Base-by-base conservation (phyloP, 2,888 invertebrate genomes). In the Spodoptera exigua region DNA sequence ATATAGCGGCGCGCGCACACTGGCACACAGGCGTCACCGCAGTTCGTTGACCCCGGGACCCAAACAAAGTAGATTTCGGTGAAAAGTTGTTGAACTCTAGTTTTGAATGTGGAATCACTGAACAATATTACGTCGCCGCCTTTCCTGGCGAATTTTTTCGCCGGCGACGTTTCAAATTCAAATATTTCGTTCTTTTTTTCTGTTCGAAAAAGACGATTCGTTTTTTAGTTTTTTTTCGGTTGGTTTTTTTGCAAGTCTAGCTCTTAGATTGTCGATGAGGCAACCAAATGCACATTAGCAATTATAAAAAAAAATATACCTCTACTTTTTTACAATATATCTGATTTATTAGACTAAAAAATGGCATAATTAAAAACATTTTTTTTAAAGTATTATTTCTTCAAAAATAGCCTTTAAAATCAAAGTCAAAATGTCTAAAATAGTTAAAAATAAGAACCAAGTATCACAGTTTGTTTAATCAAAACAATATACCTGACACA, bases 61-160 rank as follows among this genome's bases (percentile, higher is more conserved):
- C 93, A 93, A 93, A 94, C 93, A 93, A 92, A 91, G 93, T 93
- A 89, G 91, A 93, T 91, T 94, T 93, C 91, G 93, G 93, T 93
- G 92, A 92, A 93, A 92, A 90, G 93, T 88, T 92, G 88, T 92
- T 93, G 93, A 93, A 93, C 94, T 90, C 91, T 89, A 91, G 90
- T 88, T 89, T 86, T 85, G 88, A 89, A 89, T 87, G 89, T 86
- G 84, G 89, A 87, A 87, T 87, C 89, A 81, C 83, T 81, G 83
- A 80, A 79, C 80, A 79, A 80, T 86, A 82, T 85, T 85, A 83
- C 83, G 79, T 83, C 78, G 81, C 74, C 79, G 80, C 78, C 82
- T 84, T 85, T 82, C 80, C 83, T 84, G 80, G 90, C 89, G 82
- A 89, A 87, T 88, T 86, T 89, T 91, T 88, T 74, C 66, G 67